Conservation (phyloP, 1,140 invertebrate species). For the Solen grandis region DNA sequence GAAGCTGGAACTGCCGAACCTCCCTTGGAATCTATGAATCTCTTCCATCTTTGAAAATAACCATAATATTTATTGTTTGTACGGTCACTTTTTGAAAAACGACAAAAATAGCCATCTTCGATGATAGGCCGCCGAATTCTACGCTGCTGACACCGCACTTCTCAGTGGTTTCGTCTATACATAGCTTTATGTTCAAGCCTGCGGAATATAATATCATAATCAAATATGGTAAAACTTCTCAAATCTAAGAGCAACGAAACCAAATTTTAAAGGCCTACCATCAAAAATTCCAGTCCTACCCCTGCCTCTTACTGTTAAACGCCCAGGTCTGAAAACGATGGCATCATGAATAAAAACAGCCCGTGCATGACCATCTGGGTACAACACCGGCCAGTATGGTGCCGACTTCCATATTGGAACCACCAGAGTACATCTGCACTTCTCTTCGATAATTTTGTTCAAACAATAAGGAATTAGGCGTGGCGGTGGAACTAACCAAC, state of each 20-base stretch:
- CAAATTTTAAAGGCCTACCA: neutral
- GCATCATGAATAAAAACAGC: neutral
- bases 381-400: conserved; percentile 27
- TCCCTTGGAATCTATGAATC: neutral
- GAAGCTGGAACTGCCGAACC: neutral
- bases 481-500: conserved; percentile 37
- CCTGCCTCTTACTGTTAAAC: neutral
- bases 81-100: too few species aligned
- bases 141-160: too few species aligned
- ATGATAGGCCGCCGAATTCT: too few species aligned
- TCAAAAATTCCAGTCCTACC: conserved; percentile 17
- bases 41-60: neutral
- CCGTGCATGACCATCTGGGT: neutral
- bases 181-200: neutral
- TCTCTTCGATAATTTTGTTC: neutral
- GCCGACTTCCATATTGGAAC: conserved; percentile 30
- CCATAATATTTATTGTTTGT: too few species aligned
- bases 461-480: neutral
- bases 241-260: conserved; percentile 26
- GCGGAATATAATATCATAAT: neutral
- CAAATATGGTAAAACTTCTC: neutral
- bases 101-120: too few species aligned
- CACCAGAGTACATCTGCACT: conserved; percentile 15
- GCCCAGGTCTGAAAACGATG: neutral
- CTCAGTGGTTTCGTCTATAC: neutral